Evolutionary conservation across 2,113 vertebrate genomes (phyloP), one percentile per base, ranked within the genome.

Genomic region (Butorides virescens): DNA sequence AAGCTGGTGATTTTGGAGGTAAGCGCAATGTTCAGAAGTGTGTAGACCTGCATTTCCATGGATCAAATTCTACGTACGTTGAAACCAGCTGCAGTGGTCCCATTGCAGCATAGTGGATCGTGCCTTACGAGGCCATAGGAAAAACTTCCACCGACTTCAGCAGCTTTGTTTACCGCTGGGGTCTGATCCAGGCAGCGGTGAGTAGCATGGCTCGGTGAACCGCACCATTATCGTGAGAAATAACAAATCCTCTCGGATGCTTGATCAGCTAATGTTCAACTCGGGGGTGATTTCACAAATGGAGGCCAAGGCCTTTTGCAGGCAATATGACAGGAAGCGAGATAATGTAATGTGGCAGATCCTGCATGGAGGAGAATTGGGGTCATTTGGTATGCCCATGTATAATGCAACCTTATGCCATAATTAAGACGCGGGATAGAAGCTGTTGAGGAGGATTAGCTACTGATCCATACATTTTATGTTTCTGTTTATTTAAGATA

Each of bases 321-420:
- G 78, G 62, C 49, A 2, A 16, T 25, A 42, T 65, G 93, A 86
- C 58, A 72, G 70, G 34, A 75, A 94, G 70, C 21, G 9, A 92
- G 68, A 72, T 94, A 97, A 96, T 96, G 66, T 9, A 77, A 44
- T n/a, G 63, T 86, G 97, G 86, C 96, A 97, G 95, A 86, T 90
- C 62, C 84, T 95, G 90, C 62, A 12, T 6, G 44, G 55, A 92
- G 79, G 94, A 91, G 84, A 92, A 90, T 66, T 90, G 81, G 50
- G 93, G 91, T 94, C 91, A 86, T 53, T 68, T 30, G 44, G 47
- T 17, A 36, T 65, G 62, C 68, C 67, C 36, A 12, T 92, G 23
- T 53, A 47, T 96, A 92, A 93, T 82, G 65, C 68, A 93, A 76
- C 21, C 23, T 96, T 92, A 70, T 79, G 89, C 44, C 66, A 23